phyloP scores from a whole-genome alignment of 1,140 invertebrate genomes.

The Spodoptera frugiperda region DNA sequence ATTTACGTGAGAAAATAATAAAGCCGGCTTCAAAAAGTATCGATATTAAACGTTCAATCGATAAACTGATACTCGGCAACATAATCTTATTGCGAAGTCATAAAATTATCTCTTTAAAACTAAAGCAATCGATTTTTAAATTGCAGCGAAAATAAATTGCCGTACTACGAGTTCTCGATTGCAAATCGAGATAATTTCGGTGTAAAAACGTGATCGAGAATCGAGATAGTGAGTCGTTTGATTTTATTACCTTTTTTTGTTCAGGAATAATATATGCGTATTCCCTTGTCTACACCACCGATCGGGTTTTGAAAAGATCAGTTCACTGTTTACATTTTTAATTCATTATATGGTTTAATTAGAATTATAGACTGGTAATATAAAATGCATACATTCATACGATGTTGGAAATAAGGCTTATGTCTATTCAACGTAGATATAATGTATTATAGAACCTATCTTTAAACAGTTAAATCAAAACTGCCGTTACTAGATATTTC shows the following conservation, averaged over 20 bases:
- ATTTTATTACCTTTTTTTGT: not conserved
- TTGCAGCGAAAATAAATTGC: slow-evolving; percentile 25
- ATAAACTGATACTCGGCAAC: slow-evolving; percentile 5
- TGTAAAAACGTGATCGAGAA: slow-evolving; percentile 29
- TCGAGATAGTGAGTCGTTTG: slow-evolving; percentile 2
- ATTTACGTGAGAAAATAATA: too few species aligned
- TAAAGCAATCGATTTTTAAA: slow-evolving; percentile 27
- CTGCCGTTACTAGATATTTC: too few species aligned
- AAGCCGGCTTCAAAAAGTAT: too few species aligned
- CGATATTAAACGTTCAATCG: slow-evolving; percentile 4
- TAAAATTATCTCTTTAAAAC: slow-evolving; percentile 34
- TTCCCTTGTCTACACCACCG: not conserved
- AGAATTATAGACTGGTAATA: not conserved
- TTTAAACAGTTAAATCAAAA: too few species aligned
- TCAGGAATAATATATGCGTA: not conserved
- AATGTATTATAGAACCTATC: too few species aligned
- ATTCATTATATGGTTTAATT: slow-evolving; percentile 4
- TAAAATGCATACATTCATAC: too few species aligned
- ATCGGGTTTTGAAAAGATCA: not conserved
- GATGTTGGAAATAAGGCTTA: too few species aligned
- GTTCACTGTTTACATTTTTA: not conserved
- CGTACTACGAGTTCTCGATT: slow-evolving; percentile 32
- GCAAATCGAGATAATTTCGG: slow-evolving; percentile 16
- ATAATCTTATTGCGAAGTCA: slow-evolving; percentile 35
- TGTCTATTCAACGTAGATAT: too few species aligned